Evolutionary conservation across 2,797 vertebrate species (phyloP).

Genomic region (Jordanella pulchra): DNA sequence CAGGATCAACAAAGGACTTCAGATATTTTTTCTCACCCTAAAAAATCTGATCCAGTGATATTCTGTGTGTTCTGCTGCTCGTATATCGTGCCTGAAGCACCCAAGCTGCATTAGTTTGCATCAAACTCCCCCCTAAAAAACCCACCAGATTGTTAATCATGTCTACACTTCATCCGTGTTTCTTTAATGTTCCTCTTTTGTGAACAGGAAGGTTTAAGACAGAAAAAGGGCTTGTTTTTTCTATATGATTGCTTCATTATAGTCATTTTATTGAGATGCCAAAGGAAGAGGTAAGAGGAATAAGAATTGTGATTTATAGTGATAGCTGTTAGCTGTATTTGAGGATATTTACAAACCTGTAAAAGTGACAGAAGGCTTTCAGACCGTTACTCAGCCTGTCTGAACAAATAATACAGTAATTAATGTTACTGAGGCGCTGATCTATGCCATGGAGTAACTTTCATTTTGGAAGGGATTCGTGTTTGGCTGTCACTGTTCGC

Average conservation of each 20-base stretch:
- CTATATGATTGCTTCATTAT: neutral
- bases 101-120: slow-evolving; percentile 32
- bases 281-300: too few relatives aligned
- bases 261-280: neutral
- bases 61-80: slow-evolving; percentile 56
- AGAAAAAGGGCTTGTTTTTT: neutral
- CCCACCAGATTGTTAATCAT: slow-evolving; percentile 21
- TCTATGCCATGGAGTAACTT: neutral
- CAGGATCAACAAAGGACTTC: slow-evolving; percentile 78
- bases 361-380: neutral
- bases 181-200: neutral
- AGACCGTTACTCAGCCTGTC: neutral
- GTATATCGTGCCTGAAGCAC: slow-evolving; percentile 24
- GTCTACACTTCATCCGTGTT: slow-evolving; percentile 13
- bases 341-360: neutral
- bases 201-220: neutral
- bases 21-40: slow-evolving; percentile 54
- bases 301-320: too few relatives aligned
- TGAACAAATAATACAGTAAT: neutral
- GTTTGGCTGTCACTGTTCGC: neutral
- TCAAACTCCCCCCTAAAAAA: slow-evolving; percentile 10
- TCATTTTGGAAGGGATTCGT: neutral
- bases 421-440: neutral
- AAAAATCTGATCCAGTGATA: slow-evolving; percentile 77
- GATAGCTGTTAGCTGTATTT: too few relatives aligned